Conservation (phyloP, 2,797 vertebrate genomes). For the Philypnodon macrostomus region DNA sequence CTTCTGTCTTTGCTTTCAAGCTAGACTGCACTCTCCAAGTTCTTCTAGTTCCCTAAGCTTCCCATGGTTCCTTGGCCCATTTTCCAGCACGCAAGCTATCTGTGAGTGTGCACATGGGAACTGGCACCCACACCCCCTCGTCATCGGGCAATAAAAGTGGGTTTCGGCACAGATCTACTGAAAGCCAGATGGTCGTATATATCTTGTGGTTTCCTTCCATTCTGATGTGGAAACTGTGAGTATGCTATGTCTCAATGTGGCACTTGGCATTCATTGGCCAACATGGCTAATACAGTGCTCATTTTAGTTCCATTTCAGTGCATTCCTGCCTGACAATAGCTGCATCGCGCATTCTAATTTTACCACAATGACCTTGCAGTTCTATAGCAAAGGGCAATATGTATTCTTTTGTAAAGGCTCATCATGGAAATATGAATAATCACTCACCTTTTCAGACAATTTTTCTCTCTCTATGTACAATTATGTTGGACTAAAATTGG, state of each 20-base stretch:
- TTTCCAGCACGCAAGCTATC: too few species aligned
- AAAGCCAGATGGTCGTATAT: slow-evolving; percentile 70
- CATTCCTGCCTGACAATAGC: slow-evolving; percentile 59
- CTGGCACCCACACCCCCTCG: too few species aligned
- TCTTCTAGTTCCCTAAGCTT: not conserved
- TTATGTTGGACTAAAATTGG: too few species aligned
- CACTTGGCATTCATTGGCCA: too few species aligned
- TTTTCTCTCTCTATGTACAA: too few species aligned
- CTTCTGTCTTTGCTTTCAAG: too few species aligned
- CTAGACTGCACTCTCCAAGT: too few species aligned
- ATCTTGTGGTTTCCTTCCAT: slow-evolving; percentile 62
- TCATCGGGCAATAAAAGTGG: slow-evolving; percentile 70
- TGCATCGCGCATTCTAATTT: slow-evolving; percentile 53
- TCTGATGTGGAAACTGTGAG: slow-evolving; percentile 51
- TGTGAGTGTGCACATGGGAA: slow-evolving; percentile 64
- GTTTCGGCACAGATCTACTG: slow-evolving; percentile 68
- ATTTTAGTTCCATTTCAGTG: slow-evolving; percentile 49
- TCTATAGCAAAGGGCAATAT: slow-evolving; percentile 17
- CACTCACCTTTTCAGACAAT: too few species aligned
- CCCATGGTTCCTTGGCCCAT: slow-evolving; percentile 64
- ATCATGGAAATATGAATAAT: slow-evolving; percentile 26
- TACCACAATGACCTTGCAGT: slow-evolving; percentile 43
- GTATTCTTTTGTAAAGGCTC: slow-evolving; percentile 18
- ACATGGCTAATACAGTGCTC: slow-evolving; percentile 38
- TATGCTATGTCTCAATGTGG: too few species aligned